Percentiles rank a stretch among this genome's conserved stretches.
Evolutionary conservation across 2,888 invertebrate species (phyloP).

Genomic region (Elmis aenea): DNA sequence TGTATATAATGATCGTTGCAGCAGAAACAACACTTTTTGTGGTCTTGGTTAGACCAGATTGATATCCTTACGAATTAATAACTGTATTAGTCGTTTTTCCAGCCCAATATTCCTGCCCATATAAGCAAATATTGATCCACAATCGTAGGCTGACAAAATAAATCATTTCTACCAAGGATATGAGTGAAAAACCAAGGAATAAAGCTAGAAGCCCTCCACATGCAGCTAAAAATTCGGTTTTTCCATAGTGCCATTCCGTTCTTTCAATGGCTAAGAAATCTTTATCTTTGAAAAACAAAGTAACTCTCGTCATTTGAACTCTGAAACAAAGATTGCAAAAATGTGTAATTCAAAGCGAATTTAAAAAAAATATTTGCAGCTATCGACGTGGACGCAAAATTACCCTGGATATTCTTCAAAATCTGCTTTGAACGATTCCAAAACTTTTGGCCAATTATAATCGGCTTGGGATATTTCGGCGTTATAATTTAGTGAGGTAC

Average conservation of each 20-base stretch:
- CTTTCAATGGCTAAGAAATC: conserved; percentile 53
- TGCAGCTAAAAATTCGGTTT: conserved; percentile 54
- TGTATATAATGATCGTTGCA: no score
- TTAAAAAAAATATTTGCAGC: no score
- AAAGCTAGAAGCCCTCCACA: conserved; percentile 56
- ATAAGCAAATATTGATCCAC: conserved; percentile 48
- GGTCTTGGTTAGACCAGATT: no score
- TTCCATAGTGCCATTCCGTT: conserved; percentile 54
- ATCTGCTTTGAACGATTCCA: conserved; percentile 49
- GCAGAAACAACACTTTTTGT: no score
- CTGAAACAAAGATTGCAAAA: conserved; percentile 39
- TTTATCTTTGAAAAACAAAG: conserved; percentile 68
- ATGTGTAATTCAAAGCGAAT: no score
- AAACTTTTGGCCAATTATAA: conserved; percentile 58
- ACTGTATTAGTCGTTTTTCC: no score
- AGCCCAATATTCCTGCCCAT: conserved; percentile 44
- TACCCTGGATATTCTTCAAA: conserved; percentile 42
- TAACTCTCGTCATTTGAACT: conserved; percentile 55
- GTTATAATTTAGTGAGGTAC: conserved; percentile 66
- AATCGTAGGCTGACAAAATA: conserved; percentile 54
- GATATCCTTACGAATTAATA: no score
- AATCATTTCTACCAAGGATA: conserved; percentile 58
- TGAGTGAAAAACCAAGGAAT: conserved; percentile 60
- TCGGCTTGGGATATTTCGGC: conserved; percentile 70
- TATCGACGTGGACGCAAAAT: no score